A percentile compares a stretch with the other conserved stretches of the same genome.
phyloP scores from a whole-genome alignment of 2,797 vertebrate genomes.

The Stomatorhinus walkeri region DNA sequence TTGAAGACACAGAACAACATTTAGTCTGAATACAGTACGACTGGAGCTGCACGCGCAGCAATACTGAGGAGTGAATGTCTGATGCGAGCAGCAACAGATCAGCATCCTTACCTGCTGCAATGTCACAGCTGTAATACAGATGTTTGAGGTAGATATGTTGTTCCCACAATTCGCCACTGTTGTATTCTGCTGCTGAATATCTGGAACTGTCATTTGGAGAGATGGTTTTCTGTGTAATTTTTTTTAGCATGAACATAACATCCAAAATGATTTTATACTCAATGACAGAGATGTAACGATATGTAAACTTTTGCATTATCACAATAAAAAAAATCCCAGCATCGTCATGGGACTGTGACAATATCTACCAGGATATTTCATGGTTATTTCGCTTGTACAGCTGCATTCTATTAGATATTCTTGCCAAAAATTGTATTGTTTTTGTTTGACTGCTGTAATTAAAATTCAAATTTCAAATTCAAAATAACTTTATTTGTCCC shows the following conservation, averaged over 20 bases:
- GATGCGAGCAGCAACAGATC: not conserved
- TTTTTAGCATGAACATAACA: not conserved
- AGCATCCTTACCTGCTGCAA: not conserved
- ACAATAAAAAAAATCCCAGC: not conserved
- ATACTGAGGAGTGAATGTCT: not conserved
- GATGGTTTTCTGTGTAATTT: not conserved
- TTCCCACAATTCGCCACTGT: not conserved
- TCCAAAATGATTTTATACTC: not conserved
- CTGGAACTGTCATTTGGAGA: not conserved
- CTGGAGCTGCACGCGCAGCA: not conserved
- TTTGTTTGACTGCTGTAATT: not conserved
- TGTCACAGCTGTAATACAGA: not conserved
- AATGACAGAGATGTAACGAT: not conserved
- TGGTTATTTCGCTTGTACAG: not conserved
- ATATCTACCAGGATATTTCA: not conserved
- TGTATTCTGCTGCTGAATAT: not conserved
- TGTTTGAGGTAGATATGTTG: not conserved
- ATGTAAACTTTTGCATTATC: not conserved
- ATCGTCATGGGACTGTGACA: not conserved
- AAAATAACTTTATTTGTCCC: no score
- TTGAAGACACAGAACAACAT: not conserved
- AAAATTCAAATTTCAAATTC: no score
- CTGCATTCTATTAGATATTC: not conserved
- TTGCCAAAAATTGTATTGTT: not conserved
- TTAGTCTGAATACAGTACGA: not conserved